phyloP scores from a whole-genome alignment of 35 echinoderm and acorn worm genomes.

The Amphiura filiformis region DNA sequence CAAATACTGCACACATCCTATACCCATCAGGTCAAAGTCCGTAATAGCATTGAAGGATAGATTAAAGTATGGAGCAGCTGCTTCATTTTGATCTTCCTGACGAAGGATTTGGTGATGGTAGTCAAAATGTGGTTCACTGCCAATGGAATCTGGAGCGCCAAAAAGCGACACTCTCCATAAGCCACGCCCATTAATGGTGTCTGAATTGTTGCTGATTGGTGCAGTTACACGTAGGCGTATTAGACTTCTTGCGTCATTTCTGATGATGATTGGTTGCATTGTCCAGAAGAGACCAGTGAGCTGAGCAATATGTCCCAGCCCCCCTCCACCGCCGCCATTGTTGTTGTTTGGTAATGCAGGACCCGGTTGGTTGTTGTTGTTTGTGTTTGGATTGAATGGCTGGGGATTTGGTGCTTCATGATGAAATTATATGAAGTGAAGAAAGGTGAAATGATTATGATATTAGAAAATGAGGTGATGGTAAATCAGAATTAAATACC shows the following conservation, averaged over 20 bases:
- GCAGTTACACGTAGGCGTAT: neutral
- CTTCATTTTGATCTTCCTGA: constrained; percentile 32
- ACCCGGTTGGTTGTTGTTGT: neutral
- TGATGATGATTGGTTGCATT: neutral
- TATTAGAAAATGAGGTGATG: too few relatives aligned
- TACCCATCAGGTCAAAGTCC: constrained; percentile 42
- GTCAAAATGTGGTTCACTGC: constrained; percentile 24
- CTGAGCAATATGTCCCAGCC: neutral
- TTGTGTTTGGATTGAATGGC: neutral
- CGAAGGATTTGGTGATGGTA: constrained; percentile 38
- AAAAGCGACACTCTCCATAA: constrained; percentile 63
- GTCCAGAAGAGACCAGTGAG: neutral
- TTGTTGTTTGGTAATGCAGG: neutral
- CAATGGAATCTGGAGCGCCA: constrained; percentile 19
- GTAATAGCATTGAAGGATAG: constrained; percentile 41
- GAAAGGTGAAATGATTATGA: too few relatives aligned
- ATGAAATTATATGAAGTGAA: too few relatives aligned
- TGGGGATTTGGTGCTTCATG: neutral
- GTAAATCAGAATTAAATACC: too few relatives aligned
- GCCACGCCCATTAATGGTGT: constrained; percentile 20
- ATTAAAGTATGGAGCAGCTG: constrained; percentile 26
- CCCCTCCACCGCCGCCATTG: neutral
- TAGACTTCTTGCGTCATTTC: neutral
- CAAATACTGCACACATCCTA: constrained; percentile 51
- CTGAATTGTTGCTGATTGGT: neutral